Evolutionary conservation across 2,113 vertebrate species (phyloP), one percentile per base, ranked within the genome.

Genomic region (Ramphastos sulfuratus): DNA sequence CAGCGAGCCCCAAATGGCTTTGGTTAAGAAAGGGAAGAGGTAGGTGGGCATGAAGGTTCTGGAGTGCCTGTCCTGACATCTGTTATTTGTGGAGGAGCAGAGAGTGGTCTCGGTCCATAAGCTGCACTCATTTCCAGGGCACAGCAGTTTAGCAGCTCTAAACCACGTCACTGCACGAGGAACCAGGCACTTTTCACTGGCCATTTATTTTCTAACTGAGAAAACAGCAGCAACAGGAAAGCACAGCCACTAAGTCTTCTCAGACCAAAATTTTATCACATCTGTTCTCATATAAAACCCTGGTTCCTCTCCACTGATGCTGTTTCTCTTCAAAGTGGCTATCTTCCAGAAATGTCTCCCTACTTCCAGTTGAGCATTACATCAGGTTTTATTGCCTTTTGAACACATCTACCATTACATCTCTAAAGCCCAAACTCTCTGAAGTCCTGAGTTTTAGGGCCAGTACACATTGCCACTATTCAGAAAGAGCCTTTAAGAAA

Each of bases 81-180:
- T 80, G 8, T 58, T 66, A 80, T 46, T 52, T 71, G 46, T 31
- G 70, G 35, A 27, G 65, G 19, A 63, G 23, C 3, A 8, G 44
- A 13, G 65, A 54, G 0, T 0, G 0, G 30, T 63, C 66, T 76
- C 55, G 7, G 24, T 63, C 42, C 28, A 9, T 13, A 28, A 71
- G 7, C 60, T 52, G 14, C 15, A 64, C 46, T 66, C 37, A n/a
- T 81, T 72, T 91, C 65, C 85, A 83, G 65, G 60, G 17, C 33
- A 24, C 28, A 81, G 4, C 10, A 46, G 58, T 1, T n/a, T 31
- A 70, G 30, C 31, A 76, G 64, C 20, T 33, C 48, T 67, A 61
- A 83, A 83, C 59, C n/a, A 48, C 1, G 1, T 6, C 24, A 39
- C 27, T 46, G 35, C 66, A 39, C 19, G 54, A 71, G 19, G 25